Percentiles rank a stretch among this genome's conserved stretches.
Conservation (phyloP, 2,113 vertebrate genomes). For the Cathartes aura region DNA sequence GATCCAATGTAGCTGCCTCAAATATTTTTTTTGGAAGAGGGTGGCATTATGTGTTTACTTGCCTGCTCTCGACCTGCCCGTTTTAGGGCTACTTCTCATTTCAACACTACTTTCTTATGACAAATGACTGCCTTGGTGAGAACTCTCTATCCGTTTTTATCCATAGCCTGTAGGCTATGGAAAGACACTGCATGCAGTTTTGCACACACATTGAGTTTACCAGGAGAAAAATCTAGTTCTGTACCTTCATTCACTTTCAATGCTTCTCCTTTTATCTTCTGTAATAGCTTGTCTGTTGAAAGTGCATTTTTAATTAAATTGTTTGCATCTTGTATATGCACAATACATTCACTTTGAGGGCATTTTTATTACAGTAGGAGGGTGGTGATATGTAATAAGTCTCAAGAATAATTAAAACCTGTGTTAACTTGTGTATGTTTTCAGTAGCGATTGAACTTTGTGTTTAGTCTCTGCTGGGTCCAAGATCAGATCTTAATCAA, state of each 20-base stretch:
- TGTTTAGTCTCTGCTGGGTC: slow-evolving; percentile 19
- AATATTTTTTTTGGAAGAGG: neutral
- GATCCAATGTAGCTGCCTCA: neutral
- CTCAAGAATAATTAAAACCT: slow-evolving; percentile 58
- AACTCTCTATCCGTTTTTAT: neutral
- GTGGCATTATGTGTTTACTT: neutral
- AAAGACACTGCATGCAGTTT: neutral
- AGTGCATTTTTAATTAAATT: slow-evolving; percentile 42
- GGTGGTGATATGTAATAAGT: slow-evolving; percentile 38
- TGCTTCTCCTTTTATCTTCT: slow-evolving; percentile 30
- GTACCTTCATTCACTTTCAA: neutral
- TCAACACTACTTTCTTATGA: neutral
- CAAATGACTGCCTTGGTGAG: neutral
- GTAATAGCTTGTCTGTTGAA: slow-evolving; percentile 2
- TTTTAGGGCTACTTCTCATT: neutral
- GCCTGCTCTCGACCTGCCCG: neutral
- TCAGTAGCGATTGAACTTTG: slow-evolving; percentile 25
- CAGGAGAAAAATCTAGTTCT: neutral
- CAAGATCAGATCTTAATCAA: slow-evolving; percentile 33
- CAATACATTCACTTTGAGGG: slow-evolving; percentile 26
- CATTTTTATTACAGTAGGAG: slow-evolving; percentile 27
- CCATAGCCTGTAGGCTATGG: neutral
- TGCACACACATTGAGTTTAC: neutral
- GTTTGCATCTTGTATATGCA: slow-evolving; percentile 17
- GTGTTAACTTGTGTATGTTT: slow-evolving; percentile 49